Evolutionary conservation across 2,113 vertebrate species (phyloP), one percentile per base, ranked within the genome.

Genomic region (Danionella cerebrum): DNA sequence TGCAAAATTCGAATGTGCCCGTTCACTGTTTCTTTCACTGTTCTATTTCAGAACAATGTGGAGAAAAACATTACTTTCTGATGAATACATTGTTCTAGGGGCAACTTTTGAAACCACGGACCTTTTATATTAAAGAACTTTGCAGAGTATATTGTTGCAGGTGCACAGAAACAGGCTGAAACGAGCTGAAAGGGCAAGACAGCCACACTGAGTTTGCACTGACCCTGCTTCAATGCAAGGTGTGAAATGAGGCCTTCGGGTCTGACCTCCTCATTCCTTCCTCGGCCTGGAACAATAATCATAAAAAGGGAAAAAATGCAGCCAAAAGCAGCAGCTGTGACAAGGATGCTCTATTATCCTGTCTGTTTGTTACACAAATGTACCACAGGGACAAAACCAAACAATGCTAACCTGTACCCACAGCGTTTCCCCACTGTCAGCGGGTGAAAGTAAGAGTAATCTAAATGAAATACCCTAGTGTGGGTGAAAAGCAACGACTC

Each of bases 321-420:
- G 29, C 29, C 44, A 76, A 76, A 68, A 54, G 45, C 65, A 54
- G 59, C 58, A 35, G 53, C 44, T 12, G 4, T 76, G 76, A 76
- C 72, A 74, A 58, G 35, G 35, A 48, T 24, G 31, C 57, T 76
- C 50, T 54, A 79, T 78, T 76, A 73, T 76, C 67, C 70, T 73
- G 73, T 76, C 64, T 50, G 39, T 59, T 68, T 64, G 70, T 71
- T 70, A 75, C 60, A 75, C 73, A 68, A 57, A 65, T 38, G 67
- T 50, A 52, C 70, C 77, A 22, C 53, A 57, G 74, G 74, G 74
- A 74, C 66, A 12, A 52, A 48, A 57, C 54, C 66, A 72, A 76
- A 76, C 74, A 74, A 79, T 74, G 77, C 68, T 8, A 79, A 55
- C 48, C 36, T 71, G 47, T 58, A 55, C 36, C 52, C 59, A 41